phyloP scores from a whole-genome alignment of 2,113 vertebrate species.

The Picathartes gymnocephalus region DNA sequence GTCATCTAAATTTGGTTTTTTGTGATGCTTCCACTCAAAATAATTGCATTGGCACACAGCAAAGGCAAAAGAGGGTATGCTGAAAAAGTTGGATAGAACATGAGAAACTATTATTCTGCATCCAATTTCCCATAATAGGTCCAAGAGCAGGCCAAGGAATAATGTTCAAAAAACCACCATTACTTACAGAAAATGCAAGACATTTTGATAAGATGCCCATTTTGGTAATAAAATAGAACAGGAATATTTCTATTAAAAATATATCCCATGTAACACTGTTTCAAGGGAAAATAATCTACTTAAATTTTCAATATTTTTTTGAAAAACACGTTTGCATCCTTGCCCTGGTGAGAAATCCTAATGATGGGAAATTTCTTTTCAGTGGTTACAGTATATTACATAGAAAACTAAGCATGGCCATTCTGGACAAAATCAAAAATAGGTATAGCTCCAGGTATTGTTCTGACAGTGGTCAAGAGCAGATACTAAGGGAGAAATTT shows the following conservation, averaged over 20 bases:
- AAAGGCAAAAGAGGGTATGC: background rate
- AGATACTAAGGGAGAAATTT: background rate
- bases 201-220: background rate
- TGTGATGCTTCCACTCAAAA: background rate
- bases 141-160: background rate
- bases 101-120: background rate
- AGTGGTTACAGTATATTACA: background rate
- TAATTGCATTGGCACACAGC: conserved; percentile 11
- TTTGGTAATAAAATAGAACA: background rate
- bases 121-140: background rate
- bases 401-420: background rate
- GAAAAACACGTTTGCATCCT: background rate
- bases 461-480: background rate
- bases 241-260: background rate
- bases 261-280: background rate
- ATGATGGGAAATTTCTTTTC: background rate
- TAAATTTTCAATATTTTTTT: background rate
- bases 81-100: background rate
- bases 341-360: background rate
- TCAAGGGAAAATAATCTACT: background rate
- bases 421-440: background rate
- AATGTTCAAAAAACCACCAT: background rate
- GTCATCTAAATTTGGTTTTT: background rate
- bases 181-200: background rate
- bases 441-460: background rate